Percentiles rank a stretch among this genome's conserved stretches.
Evolutionary conservation across 2,113 vertebrate genomes (phyloP).

Genomic region (Neodontobutis hainanensis): DNA sequence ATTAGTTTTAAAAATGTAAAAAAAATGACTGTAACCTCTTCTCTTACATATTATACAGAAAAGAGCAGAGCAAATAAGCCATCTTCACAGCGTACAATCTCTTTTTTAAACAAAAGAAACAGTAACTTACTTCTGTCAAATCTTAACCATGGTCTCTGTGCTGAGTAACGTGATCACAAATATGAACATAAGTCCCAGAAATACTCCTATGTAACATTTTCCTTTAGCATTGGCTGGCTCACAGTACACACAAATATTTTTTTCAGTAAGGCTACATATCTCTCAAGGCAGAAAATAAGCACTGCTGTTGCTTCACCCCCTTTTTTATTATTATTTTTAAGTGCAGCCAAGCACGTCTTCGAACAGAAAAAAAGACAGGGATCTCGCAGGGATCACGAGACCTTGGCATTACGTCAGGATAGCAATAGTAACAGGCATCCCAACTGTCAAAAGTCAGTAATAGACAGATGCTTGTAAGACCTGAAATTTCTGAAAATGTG

Average conservation of each 20-base stretch:
- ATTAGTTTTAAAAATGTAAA: slow-evolving; percentile 56
- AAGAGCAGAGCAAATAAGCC: slow-evolving; percentile 60
- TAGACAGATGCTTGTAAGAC: slow-evolving; percentile 67
- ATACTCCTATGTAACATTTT: slow-evolving; percentile 77
- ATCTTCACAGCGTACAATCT: slow-evolving; percentile 71
- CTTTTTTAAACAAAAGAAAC: slow-evolving; percentile 77
- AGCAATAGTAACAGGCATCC: slow-evolving; percentile 54
- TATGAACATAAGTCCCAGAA: slow-evolving; percentile 53
- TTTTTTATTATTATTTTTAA: slow-evolving; percentile 57
- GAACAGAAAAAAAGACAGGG: slow-evolving; percentile 55
- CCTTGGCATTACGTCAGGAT: slow-evolving; percentile 52
- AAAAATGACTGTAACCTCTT: slow-evolving; percentile 46
- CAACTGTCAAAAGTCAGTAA: slow-evolving; percentile 60
- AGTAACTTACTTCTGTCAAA: slow-evolving; percentile 52
- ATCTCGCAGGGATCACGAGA: slow-evolving; percentile 52
- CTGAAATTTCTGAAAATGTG: slow-evolving; percentile 58
- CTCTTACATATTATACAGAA: slow-evolving; percentile 35
- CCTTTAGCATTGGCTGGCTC: slow-evolving; percentile 72
- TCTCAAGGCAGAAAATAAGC: slow-evolving; percentile 71
- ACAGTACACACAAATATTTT: slow-evolving; percentile 68
- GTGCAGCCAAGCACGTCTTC: slow-evolving; percentile 71
- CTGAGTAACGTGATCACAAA: slow-evolving; percentile 66
- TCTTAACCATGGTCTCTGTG: slow-evolving; percentile 61
- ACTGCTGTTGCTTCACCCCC: slow-evolving; percentile 59
- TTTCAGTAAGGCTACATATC: slow-evolving; percentile 67